A percentile compares a stretch with the other conserved stretches of the same genome.
These are phyloP conservation scores for Calycopis cecrops DNA, from an alignment of 1,140 invertebrate genomes.

Conservation along the genomic window DNA sequence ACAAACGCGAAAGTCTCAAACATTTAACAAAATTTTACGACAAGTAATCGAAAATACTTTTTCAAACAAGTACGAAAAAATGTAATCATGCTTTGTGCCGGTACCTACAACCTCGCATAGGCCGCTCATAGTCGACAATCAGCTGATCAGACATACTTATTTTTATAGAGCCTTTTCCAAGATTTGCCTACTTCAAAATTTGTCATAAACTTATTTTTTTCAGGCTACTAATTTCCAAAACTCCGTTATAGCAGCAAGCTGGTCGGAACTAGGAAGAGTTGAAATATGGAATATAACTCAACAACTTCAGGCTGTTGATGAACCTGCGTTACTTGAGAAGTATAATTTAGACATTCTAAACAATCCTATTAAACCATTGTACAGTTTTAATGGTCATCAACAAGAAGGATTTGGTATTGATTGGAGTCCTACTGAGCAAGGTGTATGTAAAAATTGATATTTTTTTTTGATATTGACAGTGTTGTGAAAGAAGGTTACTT, in stretches of 20 bases:
- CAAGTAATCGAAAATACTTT: no score
- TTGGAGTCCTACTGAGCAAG: slow-evolving; percentile 89
- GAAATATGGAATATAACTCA: slow-evolving; percentile 93
- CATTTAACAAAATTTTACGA: no score
- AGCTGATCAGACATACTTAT: no score
- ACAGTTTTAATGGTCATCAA: slow-evolving; percentile 92
- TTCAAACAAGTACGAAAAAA: no score
- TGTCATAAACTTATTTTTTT: slow-evolving; percentile 26
- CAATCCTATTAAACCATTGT: slow-evolving; percentile 82
- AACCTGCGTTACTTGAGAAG: slow-evolving; percentile 76
- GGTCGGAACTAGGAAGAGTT: slow-evolving; percentile 95
- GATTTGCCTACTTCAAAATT: no score
- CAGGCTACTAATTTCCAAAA: slow-evolving; percentile 75
- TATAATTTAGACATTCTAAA: slow-evolving; percentile 78
- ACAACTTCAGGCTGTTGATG: slow-evolving; percentile 86
- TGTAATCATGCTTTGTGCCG: no score
- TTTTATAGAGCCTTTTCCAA: no score
- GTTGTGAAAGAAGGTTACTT: neutral
- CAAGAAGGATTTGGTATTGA: slow-evolving; percentile 96
- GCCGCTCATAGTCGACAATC: no score
- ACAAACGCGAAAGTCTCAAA: no score
- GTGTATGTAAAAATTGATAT: slow-evolving; percentile 75
- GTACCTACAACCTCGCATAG: no score
- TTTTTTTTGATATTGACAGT: neutral
- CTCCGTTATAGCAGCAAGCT: slow-evolving; percentile 86